Evolutionary conservation across 92 coral and sea anemone genomes (phyloP), one percentile per base, ranked within the genome.

Genomic region (Phymanthus crucifer): DNA sequence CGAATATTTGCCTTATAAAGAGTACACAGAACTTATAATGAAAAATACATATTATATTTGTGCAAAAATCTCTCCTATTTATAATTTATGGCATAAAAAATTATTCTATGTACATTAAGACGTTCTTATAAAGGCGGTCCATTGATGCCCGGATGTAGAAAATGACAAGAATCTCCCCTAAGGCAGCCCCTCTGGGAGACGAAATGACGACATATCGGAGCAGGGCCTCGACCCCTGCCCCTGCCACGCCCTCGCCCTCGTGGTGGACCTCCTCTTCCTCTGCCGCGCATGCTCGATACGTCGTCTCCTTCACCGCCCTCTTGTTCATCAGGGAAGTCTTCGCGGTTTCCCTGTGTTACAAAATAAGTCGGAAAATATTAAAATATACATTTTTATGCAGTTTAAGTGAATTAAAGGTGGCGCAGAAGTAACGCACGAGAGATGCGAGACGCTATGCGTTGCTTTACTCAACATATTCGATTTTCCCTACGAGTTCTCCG

Each of bases 151-250:
- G 99, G 99, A 81, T 95, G 99, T 66, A 95, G 75, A 82, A 95
- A 95, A 72, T 91, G 91, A 75, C 99, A 95, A 45, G 83, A 86
- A 76, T 90, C 91, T 74, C 99, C 99, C 67, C 98, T 92, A 0
- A 95, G 81, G 72, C 99, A 95, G 32, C 99, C 99, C 75, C 99
- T 93, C 29, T 89, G 84, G 65, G 99, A 93, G 76, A 90, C 90
- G 61, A 93, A 95, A 80, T 95, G 99, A 37, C 99, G 97, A 84
- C 99, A 95, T 21, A 89, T 34, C 1, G 97, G 96, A 1, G 94
- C 86, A 19, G 85, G 66, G 81, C 97, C 97, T 72, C 99, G 92
- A 50, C 97, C 98, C 74, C 98, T 83, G 75, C 88, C 94, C 66
- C 96, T 90, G 48, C 94, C 98, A 71, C 92, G 94, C 27, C 78